phyloP scores from a whole-genome alignment of 2,888 invertebrate species.

The Orgyia antiqua region DNA sequence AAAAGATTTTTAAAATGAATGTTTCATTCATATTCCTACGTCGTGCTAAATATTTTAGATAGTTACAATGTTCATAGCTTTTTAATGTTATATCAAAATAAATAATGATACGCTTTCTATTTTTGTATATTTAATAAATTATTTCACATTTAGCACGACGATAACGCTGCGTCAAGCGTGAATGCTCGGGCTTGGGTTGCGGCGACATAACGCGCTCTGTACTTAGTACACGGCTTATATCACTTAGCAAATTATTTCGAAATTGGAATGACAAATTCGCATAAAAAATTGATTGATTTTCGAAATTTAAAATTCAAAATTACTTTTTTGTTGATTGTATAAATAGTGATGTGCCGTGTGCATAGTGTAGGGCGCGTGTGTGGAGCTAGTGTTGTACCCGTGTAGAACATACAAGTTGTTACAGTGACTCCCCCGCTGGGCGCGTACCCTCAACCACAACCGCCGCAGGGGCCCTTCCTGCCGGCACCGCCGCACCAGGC shows the following conservation, averaged over 20 bases:
- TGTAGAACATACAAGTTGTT: slow-evolving; percentile 51
- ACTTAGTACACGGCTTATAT: slow-evolving; percentile 11
- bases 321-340: background rate
- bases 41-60: slow-evolving; percentile 24
- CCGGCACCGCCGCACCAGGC: slow-evolving; percentile 82
- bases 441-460: slow-evolving; percentile 79
- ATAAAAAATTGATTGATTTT: background rate
- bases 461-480: slow-evolving; percentile 79
- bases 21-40: slow-evolving; percentile 23
- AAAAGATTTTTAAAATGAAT: no score
- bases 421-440: slow-evolving; percentile 74
- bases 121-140: no score
- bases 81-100: no score
- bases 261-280: background rate
- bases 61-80: background rate
- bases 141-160: slow-evolving; percentile 30
- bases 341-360: slow-evolving; percentile 14
- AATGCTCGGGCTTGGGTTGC: slow-evolving; percentile 77
- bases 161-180: slow-evolving; percentile 68
- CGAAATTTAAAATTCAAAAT: no score
- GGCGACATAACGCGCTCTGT: slow-evolving; percentile 38
- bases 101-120: no score
- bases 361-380: slow-evolving; percentile 12
- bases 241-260: slow-evolving; percentile 4
- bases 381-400: slow-evolving; percentile 4